These are phyloP conservation scores for Eupithecia vulgata DNA, from an alignment of 2,888 invertebrate species.

Conservation along the genomic window DNA sequence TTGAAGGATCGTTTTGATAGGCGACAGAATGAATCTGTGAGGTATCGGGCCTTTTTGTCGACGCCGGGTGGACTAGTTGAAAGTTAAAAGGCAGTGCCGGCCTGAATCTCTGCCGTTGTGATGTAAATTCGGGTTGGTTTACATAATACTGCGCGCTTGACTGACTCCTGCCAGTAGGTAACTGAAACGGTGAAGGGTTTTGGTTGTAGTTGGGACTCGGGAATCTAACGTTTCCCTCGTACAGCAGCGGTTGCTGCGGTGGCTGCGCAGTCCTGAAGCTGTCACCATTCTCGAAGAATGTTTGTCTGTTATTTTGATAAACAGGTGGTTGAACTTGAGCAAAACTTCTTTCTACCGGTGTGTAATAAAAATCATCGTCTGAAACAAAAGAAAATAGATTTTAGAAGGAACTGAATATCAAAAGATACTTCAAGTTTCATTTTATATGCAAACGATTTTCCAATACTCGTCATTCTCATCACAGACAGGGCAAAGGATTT, in stretches of 20 bases:
- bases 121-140: conserved; percentile 76
- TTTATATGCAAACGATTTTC: conserved; percentile 16
- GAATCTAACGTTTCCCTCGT: conserved; percentile 70
- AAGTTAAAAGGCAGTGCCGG: conserved; percentile 75
- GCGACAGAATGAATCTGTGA: conserved; percentile 83
- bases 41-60: conserved; percentile 83
- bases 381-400: conserved; percentile 59
- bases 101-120: conserved; percentile 72
- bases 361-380: conserved; percentile 79
- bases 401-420: not conserved
- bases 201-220: conserved; percentile 80
- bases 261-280: conserved; percentile 67
- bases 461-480: conserved; percentile 13
- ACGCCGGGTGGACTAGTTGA: conserved; percentile 76
- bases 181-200: conserved; percentile 79
- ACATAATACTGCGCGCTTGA: conserved; percentile 74
- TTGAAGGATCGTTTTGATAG: conserved; percentile 84
- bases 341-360: conserved; percentile 80
- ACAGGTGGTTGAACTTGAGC: conserved; percentile 81
- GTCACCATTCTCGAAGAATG: conserved; percentile 72
- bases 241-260: conserved; percentile 67
- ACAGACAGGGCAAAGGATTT: conserved; percentile 23
- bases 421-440: conserved; percentile 5
- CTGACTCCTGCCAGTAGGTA: conserved; percentile 79
- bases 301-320: conserved; percentile 70